These are phyloP conservation scores for Penaeus japonicus DNA, from an alignment of 1,140 invertebrate genomes.

Conservation along the genomic window DNA sequence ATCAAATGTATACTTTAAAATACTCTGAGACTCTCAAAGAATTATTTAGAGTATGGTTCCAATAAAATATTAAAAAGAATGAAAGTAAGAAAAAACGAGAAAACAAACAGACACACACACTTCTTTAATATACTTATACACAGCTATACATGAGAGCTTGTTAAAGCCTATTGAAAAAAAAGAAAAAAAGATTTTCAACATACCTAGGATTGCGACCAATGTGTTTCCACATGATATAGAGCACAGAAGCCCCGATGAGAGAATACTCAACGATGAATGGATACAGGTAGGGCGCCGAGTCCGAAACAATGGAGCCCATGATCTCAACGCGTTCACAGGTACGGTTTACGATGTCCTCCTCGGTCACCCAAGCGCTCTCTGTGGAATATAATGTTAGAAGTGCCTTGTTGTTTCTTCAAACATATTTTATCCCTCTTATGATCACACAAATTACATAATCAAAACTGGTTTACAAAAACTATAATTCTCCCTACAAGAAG, in stretches of 20 bases:
- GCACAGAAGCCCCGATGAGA: conserved; percentile 93
- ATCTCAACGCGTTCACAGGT: conserved; percentile 83
- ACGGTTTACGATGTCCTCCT: conserved; percentile 61
- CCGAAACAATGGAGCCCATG: conserved; percentile 91
- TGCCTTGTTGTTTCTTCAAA: neutral
- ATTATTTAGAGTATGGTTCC: too few species aligned
- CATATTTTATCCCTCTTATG: too few species aligned
- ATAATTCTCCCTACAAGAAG: too few species aligned
- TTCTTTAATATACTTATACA: too few species aligned
- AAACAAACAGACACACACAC: too few species aligned
- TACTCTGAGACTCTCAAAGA: neutral
- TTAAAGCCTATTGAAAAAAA: neutral
- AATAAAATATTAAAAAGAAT: too few species aligned
- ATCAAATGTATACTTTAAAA: neutral
- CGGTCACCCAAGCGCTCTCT: conserved; percentile 22
- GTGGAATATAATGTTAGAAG: neutral
- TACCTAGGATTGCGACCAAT: conserved; percentile 77
- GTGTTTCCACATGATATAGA: conserved; percentile 98
- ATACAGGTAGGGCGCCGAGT: conserved; percentile 91
- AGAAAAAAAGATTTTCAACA: neutral
- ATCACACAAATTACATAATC: too few species aligned
- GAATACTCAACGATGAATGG: conserved; percentile 98
- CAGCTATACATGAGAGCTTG: neutral
- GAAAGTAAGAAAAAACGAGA: too few species aligned
- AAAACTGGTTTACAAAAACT: too few species aligned